Evolutionary conservation across 2,797 vertebrate genomes (phyloP).

Genomic region (Sparus aurata): DNA sequence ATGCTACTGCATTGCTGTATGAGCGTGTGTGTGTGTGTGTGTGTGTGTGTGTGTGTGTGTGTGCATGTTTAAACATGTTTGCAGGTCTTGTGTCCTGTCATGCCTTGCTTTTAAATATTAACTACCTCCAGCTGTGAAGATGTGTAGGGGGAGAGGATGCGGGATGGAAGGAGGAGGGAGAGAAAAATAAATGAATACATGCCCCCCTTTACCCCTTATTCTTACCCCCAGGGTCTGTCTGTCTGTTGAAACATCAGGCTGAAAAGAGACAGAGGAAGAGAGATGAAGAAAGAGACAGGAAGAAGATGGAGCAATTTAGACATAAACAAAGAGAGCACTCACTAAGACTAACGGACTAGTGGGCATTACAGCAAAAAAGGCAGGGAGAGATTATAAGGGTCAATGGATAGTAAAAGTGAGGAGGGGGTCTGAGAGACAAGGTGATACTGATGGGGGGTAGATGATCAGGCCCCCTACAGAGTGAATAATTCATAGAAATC

Average conservation of each 20-base stretch:
- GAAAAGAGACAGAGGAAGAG: conserved; percentile 38
- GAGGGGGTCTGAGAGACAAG: conserved; percentile 63
- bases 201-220: conserved; percentile 69
- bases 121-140: conserved; percentile 86
- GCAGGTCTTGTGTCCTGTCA: conserved; percentile 77
- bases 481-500: conserved; percentile 88
- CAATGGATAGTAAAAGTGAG: conserved; percentile 62
- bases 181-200: conserved; percentile 85
- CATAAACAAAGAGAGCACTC: conserved; percentile 31
- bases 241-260: conserved; percentile 71
- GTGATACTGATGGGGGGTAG: conserved; percentile 69
- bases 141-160: conserved; percentile 78
- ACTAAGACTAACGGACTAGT: conserved; percentile 46
- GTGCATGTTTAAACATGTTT: conserved; percentile 66
- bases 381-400: conserved; percentile 62
- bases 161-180: conserved; percentile 58
- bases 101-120: conserved; percentile 87
- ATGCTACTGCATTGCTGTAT: conserved; percentile 33
- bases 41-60: conserved; percentile 16
- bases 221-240: conserved; percentile 75
- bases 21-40: conserved; percentile 28
- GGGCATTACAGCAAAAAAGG: conserved; percentile 29
- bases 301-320: conserved; percentile 33
- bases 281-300: conserved; percentile 30
- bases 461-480: conserved; percentile 74